Conservation (phyloP, 1,140 invertebrate species). For the Planococcus citri region DNA sequence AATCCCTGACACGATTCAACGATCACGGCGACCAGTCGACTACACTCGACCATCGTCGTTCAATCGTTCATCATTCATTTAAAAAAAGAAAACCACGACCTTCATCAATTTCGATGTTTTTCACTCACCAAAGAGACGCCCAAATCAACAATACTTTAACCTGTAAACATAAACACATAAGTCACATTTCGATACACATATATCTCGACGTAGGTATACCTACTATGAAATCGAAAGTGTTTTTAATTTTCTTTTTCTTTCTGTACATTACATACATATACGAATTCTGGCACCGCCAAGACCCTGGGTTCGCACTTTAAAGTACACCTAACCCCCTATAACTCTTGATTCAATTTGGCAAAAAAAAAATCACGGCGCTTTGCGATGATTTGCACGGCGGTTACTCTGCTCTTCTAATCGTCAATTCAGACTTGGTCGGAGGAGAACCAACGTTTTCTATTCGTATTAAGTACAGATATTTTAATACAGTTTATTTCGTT, state of each 20-base stretch:
- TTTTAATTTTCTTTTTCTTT: neutral
- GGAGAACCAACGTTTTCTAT: neutral
- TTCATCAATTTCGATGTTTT: neutral
- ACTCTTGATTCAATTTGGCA: neutral
- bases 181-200: neutral
- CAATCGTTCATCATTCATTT: neutral
- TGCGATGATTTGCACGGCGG: neutral
- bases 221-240: constrained; percentile 13
- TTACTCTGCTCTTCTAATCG: neutral
- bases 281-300: neutral
- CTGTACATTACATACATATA: no score
- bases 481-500: constrained; percentile 13
- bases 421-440: neutral
- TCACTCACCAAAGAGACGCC: neutral
- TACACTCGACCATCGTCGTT: no score
- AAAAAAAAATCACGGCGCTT: constrained; percentile 12
- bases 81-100: neutral
- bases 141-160: neutral
- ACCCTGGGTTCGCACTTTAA: no score
- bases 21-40: no score
- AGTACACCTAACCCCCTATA: neutral
- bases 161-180: constrained; percentile 8
- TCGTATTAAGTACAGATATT: constrained; percentile 16
- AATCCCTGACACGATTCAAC: neutral
- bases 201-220: no score